Evolutionary conservation across 1,140 invertebrate genomes (phyloP).

Genomic region (Spodoptera frugiperda): DNA sequence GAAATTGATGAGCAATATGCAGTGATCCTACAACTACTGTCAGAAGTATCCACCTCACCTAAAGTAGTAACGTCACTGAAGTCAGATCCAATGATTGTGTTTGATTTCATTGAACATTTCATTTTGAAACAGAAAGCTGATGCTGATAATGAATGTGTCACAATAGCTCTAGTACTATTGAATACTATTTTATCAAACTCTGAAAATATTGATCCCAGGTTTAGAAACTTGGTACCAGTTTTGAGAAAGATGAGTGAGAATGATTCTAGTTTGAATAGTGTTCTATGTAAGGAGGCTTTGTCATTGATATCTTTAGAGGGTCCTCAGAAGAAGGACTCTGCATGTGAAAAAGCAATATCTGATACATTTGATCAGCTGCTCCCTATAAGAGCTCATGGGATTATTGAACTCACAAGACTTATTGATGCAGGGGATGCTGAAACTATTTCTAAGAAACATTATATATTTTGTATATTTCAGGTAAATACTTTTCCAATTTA

Average conservation of each 20-base stretch:
- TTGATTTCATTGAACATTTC: conserved; percentile 78
- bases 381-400: conserved; percentile 93
- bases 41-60: conserved; percentile 70
- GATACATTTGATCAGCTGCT: conserved; percentile 91
- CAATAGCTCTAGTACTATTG: conserved; percentile 84
- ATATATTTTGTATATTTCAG: conserved; percentile 90
- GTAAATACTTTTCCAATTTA: conserved; percentile 74
- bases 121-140: conserved; percentile 64
- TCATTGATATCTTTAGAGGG: conserved; percentile 64
- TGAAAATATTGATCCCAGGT: conserved; percentile 60
- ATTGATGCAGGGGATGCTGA: conserved; percentile 89
- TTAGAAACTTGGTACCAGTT: conserved; percentile 63
- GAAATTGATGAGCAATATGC: conserved; percentile 73
- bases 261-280: conserved; percentile 59
- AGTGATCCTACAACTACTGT: conserved; percentile 68
- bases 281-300: conserved; percentile 74
- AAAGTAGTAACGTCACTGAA: conserved; percentile 75
- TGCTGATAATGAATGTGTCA: conserved; percentile 78
- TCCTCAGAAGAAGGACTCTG: conserved; percentile 68
- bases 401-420: conserved; percentile 91
- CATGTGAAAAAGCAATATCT: conserved; percentile 88
- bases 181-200: conserved; percentile 77
- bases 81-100: conserved; percentile 68
- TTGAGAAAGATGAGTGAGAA: conserved; percentile 66
- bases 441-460: conserved; percentile 88